Percentiles rank a stretch among this genome's conserved stretches.
These are phyloP conservation scores for Cephus runcator DNA, from an alignment of 2,888 invertebrate genomes.

Conservation along the genomic window DNA sequence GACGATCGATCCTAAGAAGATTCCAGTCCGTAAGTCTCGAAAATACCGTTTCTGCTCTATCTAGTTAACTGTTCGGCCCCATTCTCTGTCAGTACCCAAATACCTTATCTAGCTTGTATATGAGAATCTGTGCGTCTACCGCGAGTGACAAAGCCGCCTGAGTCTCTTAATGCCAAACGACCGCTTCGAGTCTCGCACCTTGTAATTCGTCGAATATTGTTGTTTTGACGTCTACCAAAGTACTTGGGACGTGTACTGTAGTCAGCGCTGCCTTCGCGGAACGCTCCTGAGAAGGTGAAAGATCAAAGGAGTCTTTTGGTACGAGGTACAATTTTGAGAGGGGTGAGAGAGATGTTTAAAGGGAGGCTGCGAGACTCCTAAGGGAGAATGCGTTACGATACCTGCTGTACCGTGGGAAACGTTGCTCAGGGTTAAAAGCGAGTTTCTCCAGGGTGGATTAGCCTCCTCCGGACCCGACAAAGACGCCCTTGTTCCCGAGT, in stretches of 20 bases:
- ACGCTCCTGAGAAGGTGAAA: neutral
- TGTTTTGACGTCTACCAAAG: neutral
- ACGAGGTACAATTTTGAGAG: neutral
- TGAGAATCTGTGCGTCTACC: neutral
- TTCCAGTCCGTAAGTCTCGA: constrained; percentile 89
- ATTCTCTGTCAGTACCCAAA: neutral
- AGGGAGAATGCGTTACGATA: constrained; percentile 15
- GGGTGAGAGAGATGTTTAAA: neutral
- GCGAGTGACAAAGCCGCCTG: neutral
- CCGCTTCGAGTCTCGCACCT: neutral
- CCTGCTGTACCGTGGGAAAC: constrained; percentile 60
- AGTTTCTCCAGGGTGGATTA: constrained; percentile 42
- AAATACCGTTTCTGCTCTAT: neutral
- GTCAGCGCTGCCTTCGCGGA: neutral
- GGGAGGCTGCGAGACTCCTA: neutral
- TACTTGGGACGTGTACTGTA: neutral
- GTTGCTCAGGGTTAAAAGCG: constrained; percentile 40
- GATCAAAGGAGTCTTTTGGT: neutral
- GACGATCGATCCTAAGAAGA: constrained; percentile 86
- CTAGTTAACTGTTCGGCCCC: neutral
- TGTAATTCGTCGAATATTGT: neutral
- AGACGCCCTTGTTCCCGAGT: constrained; percentile 39
- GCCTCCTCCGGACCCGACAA: constrained; percentile 34
- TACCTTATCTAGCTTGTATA: neutral
- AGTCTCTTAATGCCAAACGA: neutral